These are phyloP conservation scores for Oryzias woworae DNA, from an alignment of 2,113 vertebrate species.

Conservation along the genomic window DNA sequence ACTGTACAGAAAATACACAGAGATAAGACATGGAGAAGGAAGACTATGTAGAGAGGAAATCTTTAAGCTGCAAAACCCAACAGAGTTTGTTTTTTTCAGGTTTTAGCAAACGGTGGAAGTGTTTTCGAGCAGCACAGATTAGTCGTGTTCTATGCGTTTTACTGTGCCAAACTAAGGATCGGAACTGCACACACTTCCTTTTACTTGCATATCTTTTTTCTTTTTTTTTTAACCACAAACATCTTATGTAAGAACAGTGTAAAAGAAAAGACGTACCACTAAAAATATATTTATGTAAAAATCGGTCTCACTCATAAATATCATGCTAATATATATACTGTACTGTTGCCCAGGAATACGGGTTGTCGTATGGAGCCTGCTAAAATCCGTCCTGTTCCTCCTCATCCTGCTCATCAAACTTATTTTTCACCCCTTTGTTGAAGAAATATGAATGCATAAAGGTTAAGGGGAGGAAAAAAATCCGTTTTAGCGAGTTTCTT, in stretches of 20 bases:
- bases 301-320: conserved; percentile 68
- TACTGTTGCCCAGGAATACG: conserved; percentile 52
- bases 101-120: conserved; percentile 37
- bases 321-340: conserved; percentile 65
- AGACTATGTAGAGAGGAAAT: conserved; percentile 50
- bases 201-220: conserved; percentile 51
- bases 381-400: conserved; percentile 18
- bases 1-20: conserved; percentile 52
- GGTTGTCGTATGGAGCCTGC: conserved; percentile 50
- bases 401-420: conserved; percentile 5
- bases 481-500: conserved; percentile 5
- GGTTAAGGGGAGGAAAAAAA: conserved; percentile 4
- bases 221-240: conserved; percentile 54
- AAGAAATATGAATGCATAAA: conserved; percentile 8
- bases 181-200: conserved; percentile 10
- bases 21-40: conserved; percentile 51
- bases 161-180: conserved; percentile 15
- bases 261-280: conserved; percentile 56
- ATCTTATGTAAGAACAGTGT: conserved; percentile 64
- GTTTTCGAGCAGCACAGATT: conserved; percentile 24
- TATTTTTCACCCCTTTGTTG: conserved; percentile 2
- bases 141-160: conserved; percentile 17
- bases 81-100: conserved; percentile 22
- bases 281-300: conserved; percentile 44
- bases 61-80: conserved; percentile 58